Evolutionary conservation across 1,140 invertebrate species (phyloP).

Genomic region (Nasonia giraulti): DNA sequence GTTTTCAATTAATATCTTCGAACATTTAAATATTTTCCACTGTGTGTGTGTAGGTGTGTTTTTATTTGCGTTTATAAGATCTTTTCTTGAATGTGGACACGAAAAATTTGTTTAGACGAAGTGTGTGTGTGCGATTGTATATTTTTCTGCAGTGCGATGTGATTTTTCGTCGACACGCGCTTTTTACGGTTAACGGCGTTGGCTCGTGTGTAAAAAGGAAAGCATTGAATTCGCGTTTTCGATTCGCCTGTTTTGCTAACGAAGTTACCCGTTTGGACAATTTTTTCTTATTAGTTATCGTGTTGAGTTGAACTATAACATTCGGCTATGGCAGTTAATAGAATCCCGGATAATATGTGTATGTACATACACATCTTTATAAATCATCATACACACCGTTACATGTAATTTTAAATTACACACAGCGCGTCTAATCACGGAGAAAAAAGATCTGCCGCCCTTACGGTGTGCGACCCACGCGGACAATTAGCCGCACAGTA

Average conservation of each 20-base stretch:
- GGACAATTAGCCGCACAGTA: no score
- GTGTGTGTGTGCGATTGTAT: background rate
- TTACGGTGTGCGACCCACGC: no score
- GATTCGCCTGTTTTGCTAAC: background rate
- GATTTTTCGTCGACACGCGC: constrained; percentile 20
- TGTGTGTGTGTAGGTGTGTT: constrained; percentile 13
- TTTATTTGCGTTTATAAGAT: background rate
- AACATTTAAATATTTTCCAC: constrained; percentile 56
- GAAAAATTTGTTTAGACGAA: constrained; percentile 19
- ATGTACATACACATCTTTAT: constrained; percentile 4
- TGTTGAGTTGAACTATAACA: background rate
- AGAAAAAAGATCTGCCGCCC: no score
- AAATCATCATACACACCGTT: constrained; percentile 9
- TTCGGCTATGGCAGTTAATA: constrained; percentile 31
- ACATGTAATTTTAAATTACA: background rate
- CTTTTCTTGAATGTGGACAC: background rate
- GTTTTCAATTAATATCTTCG: constrained; percentile 57
- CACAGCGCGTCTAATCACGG: no score
- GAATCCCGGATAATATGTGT: constrained; percentile 6
- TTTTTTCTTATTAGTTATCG: background rate
- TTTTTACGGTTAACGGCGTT: constrained; percentile 1
- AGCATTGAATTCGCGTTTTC: background rate
- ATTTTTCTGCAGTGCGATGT: background rate
- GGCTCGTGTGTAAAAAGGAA: background rate
- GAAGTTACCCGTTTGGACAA: constrained; percentile 8